phyloP scores from a whole-genome alignment of 53 echinoderm and acorn worm species.

The Patiria pectinifera region DNA sequence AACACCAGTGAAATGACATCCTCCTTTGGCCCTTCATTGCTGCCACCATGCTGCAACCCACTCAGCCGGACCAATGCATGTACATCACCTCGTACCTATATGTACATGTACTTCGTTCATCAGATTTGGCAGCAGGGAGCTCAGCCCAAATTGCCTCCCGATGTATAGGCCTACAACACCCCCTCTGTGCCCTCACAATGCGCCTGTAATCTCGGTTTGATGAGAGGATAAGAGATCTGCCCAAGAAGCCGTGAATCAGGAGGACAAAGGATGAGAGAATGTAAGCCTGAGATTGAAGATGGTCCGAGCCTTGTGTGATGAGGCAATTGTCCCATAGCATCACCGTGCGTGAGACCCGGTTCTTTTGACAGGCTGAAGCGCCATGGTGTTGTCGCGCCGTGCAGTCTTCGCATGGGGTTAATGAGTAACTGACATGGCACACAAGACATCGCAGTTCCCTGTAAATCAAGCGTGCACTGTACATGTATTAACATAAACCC shows the following conservation, averaged over 20 bases:
- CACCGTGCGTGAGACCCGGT: not conserved
- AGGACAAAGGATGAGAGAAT: not conserved
- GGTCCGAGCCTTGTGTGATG: not conserved
- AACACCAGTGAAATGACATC: not conserved
- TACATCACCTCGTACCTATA: not conserved
- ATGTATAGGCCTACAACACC: not conserved
- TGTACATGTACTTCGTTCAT: not conserved
- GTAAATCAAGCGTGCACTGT: not conserved
- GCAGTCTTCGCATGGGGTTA: not conserved
- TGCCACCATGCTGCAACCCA: not conserved
- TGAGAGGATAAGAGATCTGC: not conserved
- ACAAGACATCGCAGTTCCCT: not conserved
- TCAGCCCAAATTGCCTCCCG: not conserved
- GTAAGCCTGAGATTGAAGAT: not conserved
- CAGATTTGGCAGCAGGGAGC: not conserved
- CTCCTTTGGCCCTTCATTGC: not conserved
- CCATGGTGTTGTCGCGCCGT: not conserved
- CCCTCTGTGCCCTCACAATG: not conserved
- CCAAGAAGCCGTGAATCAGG: not conserved
- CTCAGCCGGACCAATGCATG: not conserved
- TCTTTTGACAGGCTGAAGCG: not conserved
- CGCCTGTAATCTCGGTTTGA: not conserved
- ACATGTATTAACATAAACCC: not conserved
- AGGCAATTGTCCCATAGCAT: not conserved
- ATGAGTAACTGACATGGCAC: slow-evolving; percentile 1